These are phyloP conservation scores for Phenganax stokvisi DNA, from an alignment of 92 coral and sea anemone genomes.

Conservation along the genomic window DNA sequence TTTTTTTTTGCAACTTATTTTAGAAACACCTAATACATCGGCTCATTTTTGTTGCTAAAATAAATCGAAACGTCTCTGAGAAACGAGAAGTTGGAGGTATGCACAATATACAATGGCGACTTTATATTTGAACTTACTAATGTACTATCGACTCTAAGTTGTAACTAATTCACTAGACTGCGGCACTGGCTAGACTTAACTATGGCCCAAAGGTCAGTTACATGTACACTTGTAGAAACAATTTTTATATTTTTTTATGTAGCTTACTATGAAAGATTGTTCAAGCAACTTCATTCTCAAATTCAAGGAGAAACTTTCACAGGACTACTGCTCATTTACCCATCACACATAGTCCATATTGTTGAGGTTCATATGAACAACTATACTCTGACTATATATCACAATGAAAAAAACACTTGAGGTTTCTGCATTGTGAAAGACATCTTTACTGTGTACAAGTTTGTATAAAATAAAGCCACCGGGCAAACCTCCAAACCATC, in stretches of 20 bases:
- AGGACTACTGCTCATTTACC: constrained; percentile 82
- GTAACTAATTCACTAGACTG: not conserved
- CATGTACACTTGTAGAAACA: not conserved
- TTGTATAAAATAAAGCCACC: not conserved
- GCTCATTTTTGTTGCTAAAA: constrained; percentile 74
- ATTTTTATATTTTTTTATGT: not conserved
- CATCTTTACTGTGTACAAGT: too few species aligned
- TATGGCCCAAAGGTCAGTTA: not conserved
- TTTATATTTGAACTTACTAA: too few species aligned
- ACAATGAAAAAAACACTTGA: not conserved
- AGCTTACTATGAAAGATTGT: constrained; percentile 90
- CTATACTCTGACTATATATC: not conserved
- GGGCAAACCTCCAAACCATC: not conserved
- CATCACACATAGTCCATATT: constrained; percentile 83
- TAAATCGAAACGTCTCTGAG: constrained; percentile 70
- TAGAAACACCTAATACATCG: constrained; percentile 98
- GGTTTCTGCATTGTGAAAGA: not conserved
- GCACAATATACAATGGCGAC: not conserved
- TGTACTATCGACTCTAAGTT: too few species aligned
- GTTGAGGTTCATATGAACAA: constrained; percentile 60
- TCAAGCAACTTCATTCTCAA: constrained; percentile 78
- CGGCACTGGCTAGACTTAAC: not conserved
- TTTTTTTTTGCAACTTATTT: constrained; percentile 4
- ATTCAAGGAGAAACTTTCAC: constrained; percentile 89
- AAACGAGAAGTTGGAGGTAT: constrained; percentile 91